phyloP scores from a whole-genome alignment of 2,888 invertebrate species.

The Thera obeliscata region DNA sequence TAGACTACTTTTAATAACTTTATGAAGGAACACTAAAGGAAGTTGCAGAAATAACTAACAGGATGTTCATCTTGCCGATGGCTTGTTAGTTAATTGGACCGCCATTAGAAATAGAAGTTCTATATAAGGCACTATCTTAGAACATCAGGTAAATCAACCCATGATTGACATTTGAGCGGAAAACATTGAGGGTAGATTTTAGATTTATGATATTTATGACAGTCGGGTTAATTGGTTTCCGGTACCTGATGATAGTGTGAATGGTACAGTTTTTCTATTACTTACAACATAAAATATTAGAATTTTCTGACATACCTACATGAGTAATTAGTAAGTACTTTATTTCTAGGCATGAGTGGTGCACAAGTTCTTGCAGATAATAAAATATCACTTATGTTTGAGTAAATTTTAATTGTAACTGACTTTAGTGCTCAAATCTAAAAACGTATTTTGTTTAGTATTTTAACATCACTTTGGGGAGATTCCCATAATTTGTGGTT shows the following conservation, averaged over 20 bases:
- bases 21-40: conserved; percentile 4
- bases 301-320: no score
- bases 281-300: no score
- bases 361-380: no score
- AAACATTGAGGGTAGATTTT: neutral
- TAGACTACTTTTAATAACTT: conserved; percentile 16
- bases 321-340: no score
- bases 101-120: conserved; percentile 10
- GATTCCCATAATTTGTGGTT: no score
- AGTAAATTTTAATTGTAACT: no score
- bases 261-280: neutral
- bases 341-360: no score
- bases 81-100: conserved; percentile 31
- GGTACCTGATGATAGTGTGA: conserved; percentile 1
- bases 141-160: neutral
- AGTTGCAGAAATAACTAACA: conserved; percentile 22
- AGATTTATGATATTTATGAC: neutral
- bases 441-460: no score
- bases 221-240: conserved; percentile 1
- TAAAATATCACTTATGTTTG: no score
- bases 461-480: no score
- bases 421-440: no score
- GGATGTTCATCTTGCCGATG: conserved; percentile 24
- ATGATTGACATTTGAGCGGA: neutral
- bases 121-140: conserved; percentile 4